These are phyloP conservation scores for Bimastos eiseni DNA, from an alignment of 2,888 invertebrate genomes.

Conservation along the genomic window DNA sequence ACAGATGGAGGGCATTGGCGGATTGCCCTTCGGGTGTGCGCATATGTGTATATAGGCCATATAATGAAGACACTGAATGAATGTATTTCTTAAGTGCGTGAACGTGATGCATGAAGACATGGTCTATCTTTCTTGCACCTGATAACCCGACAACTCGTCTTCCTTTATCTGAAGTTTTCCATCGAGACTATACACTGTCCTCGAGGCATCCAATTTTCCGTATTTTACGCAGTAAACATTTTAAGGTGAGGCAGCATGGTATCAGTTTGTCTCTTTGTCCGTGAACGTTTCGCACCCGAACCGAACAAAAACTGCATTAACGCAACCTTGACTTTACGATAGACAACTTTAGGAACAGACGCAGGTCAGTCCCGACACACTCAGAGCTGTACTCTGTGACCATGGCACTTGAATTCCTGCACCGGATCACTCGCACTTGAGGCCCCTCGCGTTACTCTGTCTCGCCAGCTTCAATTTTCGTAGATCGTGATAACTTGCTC, in stretches of 20 bases:
- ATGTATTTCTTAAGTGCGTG: conserved; percentile 3
- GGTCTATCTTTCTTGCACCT: neutral
- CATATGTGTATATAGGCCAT: neutral
- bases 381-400: conserved; percentile 18
- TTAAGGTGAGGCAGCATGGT: neutral
- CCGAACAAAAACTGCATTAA: neutral
- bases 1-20: neutral
- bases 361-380: neutral
- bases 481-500: neutral
- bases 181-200: neutral
- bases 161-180: neutral
- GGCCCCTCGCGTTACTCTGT: conserved; percentile 8
- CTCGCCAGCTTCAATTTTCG: conserved; percentile 6
- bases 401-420: conserved; percentile 26
- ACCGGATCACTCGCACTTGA: conserved; percentile 8
- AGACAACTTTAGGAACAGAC: neutral
- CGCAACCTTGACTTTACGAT: neutral
- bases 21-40: neutral
- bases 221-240: neutral
- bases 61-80: neutral
- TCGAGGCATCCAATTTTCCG: conserved; percentile 13
- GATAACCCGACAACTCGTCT: neutral
- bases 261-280: neutral
- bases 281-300: neutral
- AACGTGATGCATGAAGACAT: neutral